Evolutionary conservation across 2,797 vertebrate species (phyloP).

Genomic region (Acipenser oxyrinchus): DNA sequence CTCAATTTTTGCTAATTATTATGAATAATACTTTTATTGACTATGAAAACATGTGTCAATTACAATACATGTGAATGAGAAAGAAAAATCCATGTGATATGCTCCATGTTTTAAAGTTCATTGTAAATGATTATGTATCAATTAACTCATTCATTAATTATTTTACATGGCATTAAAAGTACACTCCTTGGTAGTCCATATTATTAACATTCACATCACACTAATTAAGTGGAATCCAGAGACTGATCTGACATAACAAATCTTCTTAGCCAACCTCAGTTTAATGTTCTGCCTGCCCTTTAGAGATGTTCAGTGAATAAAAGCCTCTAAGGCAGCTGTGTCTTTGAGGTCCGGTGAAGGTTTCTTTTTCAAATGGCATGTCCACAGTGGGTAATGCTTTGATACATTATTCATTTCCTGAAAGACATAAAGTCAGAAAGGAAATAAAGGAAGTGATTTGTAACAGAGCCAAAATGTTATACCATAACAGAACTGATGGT

Average conservation of each 20-base stretch:
- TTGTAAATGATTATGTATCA: not conserved
- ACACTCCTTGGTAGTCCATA: not conserved
- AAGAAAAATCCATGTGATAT: too few species aligned
- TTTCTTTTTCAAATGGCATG: conserved; percentile 14
- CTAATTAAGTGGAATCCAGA: conserved; percentile 8
- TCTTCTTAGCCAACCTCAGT: conserved; percentile 3
- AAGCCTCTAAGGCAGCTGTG: conserved; percentile 8
- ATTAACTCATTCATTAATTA: conserved; percentile 9
- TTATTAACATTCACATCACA: conserved; percentile 6
- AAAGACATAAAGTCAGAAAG: conserved; percentile 15
- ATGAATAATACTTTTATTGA: too few species aligned
- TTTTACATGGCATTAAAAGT: not conserved
- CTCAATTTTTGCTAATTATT: too few species aligned
- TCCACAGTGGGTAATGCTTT: conserved; percentile 17
- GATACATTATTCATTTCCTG: conserved; percentile 20
- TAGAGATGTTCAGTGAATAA: conserved; percentile 7
- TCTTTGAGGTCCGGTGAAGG: conserved; percentile 15
- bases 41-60: too few species aligned
- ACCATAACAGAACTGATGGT: conserved; percentile 9
- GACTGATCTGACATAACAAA: conserved; percentile 8
- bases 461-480: conserved; percentile 12
- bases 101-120: not conserved
- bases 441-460: conserved; percentile 16
- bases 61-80: too few species aligned
- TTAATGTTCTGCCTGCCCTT: conserved; percentile 16